These are phyloP conservation scores for Smutsia gigantea DNA, from an alignment of 2,797 vertebrate genomes.

Conservation along the genomic window DNA sequence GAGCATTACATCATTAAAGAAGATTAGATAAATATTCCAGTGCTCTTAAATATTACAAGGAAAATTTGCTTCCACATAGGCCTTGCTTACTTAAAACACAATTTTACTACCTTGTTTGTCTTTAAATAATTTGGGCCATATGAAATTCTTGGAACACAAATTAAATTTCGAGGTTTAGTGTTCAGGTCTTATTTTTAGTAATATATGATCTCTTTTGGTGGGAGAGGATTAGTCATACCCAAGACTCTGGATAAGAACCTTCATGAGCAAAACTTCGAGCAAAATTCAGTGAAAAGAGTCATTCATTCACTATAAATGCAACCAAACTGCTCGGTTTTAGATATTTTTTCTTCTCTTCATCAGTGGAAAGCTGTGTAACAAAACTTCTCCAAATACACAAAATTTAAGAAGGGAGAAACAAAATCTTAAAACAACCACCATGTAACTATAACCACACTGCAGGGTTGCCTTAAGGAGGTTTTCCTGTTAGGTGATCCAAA, in stretches of 20 bases:
- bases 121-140: neutral
- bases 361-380: neutral
- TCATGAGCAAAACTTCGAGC: neutral
- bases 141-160: slow-evolving; percentile 37
- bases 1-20: neutral
- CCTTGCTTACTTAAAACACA: slow-evolving; percentile 43
- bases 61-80: neutral
- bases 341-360: neutral
- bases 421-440: neutral
- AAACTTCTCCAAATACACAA: neutral
- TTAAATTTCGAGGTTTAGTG: neutral
- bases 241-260: slow-evolving; percentile 36
- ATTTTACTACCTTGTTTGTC: slow-evolving; percentile 39
- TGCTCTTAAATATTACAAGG: neutral
- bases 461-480: neutral
- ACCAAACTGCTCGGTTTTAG: neutral
- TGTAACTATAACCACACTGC: neutral
- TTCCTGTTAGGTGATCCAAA: neutral
- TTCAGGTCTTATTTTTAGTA: slow-evolving; percentile 48
- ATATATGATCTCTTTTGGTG: neutral
- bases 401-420: neutral
- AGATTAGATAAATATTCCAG: neutral
- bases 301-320: neutral
- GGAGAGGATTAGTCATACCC: neutral
- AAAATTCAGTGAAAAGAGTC: neutral